phyloP scores from a whole-genome alignment of 1,140 invertebrate genomes.

The Paraescarpia echinospica region DNA sequence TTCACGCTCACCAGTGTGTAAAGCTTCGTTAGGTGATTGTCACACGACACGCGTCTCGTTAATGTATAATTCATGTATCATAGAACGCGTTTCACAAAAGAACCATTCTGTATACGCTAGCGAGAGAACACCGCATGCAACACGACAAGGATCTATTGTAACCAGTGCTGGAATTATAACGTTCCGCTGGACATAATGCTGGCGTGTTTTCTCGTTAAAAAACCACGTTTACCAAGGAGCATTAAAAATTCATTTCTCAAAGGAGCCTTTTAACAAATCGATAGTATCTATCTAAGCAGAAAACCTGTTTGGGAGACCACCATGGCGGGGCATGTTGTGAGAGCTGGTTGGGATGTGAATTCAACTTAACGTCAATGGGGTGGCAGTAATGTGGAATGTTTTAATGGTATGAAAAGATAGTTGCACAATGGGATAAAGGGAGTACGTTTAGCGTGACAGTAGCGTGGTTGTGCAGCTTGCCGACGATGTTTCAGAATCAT shows the following conservation, averaged over 20 bases:
- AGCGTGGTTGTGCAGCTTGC: too few species aligned
- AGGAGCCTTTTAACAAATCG: background rate
- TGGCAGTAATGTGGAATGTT: background rate
- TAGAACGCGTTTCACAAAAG: background rate
- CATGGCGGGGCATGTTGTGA: background rate
- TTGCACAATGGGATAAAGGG: background rate
- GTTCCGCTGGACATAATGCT: background rate
- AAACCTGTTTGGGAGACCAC: background rate
- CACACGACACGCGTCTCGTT: background rate
- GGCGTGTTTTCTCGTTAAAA: background rate
- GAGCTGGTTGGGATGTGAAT: background rate
- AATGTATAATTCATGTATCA: background rate
- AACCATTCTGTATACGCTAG: background rate
- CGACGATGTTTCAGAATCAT: background rate
- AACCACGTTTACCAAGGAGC: background rate
- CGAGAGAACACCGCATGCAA: background rate
- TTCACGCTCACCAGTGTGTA: background rate
- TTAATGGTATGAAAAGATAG: background rate
- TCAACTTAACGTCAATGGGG: background rate
- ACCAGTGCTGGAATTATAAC: background rate
- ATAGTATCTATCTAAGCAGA: background rate
- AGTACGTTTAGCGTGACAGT: background rate
- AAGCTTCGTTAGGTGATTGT: background rate
- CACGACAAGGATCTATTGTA: background rate
- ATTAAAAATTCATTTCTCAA: conserved; percentile 1